Percentiles rank a stretch among this genome's conserved stretches.
phyloP scores from a whole-genome alignment of 2,113 vertebrate species.

The Oreochromis aureus region DNA sequence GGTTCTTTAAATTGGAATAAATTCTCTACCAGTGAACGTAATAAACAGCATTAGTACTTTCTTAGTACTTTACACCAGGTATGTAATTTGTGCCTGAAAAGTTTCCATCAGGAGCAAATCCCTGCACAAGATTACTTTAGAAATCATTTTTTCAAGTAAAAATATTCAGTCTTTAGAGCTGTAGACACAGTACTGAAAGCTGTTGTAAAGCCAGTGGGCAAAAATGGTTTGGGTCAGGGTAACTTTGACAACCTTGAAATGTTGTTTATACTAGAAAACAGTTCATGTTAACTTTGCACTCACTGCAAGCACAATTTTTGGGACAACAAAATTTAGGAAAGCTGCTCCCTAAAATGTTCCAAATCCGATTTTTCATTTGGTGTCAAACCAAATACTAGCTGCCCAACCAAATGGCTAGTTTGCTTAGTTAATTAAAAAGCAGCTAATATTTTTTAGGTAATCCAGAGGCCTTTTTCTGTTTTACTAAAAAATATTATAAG shows the following conservation, averaged over 20 bases:
- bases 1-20: not conserved
- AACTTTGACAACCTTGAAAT: not conserved
- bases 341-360: not conserved
- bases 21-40: not conserved
- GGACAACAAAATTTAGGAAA: not conserved
- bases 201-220: not conserved
- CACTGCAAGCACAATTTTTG: not conserved
- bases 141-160: not conserved
- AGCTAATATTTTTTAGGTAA: not conserved
- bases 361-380: not conserved
- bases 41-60: not conserved
- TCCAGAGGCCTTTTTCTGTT: not conserved
- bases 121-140: fast-evolving
- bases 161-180: not conserved
- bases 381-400: not conserved
- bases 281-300: not conserved
- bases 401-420: not conserved
- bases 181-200: not conserved
- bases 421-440: not conserved
- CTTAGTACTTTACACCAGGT: not conserved
- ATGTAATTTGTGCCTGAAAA: not conserved
- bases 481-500: not conserved
- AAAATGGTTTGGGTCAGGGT: not conserved
- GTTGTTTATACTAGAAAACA: not conserved
- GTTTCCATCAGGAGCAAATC: not conserved